Base-by-base conservation (phyloP, 2,797 vertebrate genomes). In the Malurus splendens region DNA sequence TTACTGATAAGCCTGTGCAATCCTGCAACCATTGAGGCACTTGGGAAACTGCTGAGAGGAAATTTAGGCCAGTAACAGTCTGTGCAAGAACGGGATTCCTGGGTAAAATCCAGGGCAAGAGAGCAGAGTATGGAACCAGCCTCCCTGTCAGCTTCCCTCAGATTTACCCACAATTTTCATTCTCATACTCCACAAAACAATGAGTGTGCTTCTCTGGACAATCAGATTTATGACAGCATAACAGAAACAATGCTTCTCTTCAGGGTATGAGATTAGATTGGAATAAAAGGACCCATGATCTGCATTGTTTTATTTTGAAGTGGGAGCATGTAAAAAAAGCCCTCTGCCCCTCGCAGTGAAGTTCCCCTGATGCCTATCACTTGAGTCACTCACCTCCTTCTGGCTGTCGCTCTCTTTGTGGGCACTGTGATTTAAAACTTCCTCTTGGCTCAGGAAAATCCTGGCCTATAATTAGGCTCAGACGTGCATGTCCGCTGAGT, bases 171-270 rank as follows among this genome's bases (percentile, higher is more conserved):
- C n/a, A 39, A 28, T 86, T 82, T 79, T 56, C n/a, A 30, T 92
- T 86, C 89, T 93, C 75, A 78, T 73, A 56, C 54, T 85, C 68
- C 45, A 36, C 56, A 87, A 95, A 82, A 95, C 93, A 95, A 76
- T 90, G 30, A 16, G 33, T 33, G 8, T 68, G 41, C 85, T 93
- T 89, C 87, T 93, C 65, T 84, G 66, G 77, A 88, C 82, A 87
- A 23, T 85, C 71, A 86, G 85, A 95, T 93, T 94, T 93, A 93
- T 79, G 91, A 82, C 80, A 90, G 83, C 72, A 61, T 57, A 90
- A 79, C 19, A 92, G 62, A 87, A 84, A 91, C 66, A 74, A 92
- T 87, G 50, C 74, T 78, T 62, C 74, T 94, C 86, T 79, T 57
- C 14, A n/a, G 74, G 61, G 51, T 64, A 75, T 32, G 25, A 71